Evolutionary conservation across 2,797 vertebrate species (phyloP).

Genomic region (Enteromius unitaeniatus): DNA sequence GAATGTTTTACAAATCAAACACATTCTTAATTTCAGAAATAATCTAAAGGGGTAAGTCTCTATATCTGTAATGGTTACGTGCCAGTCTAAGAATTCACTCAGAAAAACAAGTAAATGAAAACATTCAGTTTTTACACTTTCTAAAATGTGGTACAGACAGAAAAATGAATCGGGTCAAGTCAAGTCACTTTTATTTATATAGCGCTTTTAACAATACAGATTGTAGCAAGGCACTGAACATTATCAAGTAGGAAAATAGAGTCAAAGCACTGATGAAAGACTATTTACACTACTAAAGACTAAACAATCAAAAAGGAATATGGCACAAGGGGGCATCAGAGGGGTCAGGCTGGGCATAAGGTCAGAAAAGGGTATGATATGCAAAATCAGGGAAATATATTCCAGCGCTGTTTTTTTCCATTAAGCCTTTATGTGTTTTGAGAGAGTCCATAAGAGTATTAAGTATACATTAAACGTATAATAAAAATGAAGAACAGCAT

Average conservation of each 20-base stretch:
- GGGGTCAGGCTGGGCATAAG: slow-evolving; percentile 1
- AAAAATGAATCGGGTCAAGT: not conserved
- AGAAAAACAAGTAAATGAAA: not conserved
- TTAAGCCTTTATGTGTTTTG: not conserved
- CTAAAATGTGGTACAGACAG: not conserved
- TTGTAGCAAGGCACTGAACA: too few species aligned
- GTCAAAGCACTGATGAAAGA: not conserved
- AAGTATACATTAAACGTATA: not conserved
- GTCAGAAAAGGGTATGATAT: not conserved
- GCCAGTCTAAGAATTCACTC: not conserved
- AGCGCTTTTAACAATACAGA: too few species aligned
- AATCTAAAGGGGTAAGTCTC: not conserved
- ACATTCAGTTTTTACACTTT: not conserved
- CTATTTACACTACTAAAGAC: slow-evolving; percentile 16
- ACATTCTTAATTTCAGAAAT: not conserved
- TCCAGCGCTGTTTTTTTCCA: not conserved
- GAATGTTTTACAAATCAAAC: not conserved
- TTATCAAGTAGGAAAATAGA: too few species aligned
- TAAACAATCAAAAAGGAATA: slow-evolving; percentile 8
- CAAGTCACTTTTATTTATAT: too few species aligned
- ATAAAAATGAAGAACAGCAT: too few species aligned
- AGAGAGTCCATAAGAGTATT: not conserved
- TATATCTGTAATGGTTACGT: too few species aligned
- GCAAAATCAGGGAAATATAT: not conserved
- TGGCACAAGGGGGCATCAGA: slow-evolving; percentile 4